Evolutionary conservation across 53 echinoderm and acorn worm genomes (phyloP).

Genomic region (Crossaster papposus): DNA sequence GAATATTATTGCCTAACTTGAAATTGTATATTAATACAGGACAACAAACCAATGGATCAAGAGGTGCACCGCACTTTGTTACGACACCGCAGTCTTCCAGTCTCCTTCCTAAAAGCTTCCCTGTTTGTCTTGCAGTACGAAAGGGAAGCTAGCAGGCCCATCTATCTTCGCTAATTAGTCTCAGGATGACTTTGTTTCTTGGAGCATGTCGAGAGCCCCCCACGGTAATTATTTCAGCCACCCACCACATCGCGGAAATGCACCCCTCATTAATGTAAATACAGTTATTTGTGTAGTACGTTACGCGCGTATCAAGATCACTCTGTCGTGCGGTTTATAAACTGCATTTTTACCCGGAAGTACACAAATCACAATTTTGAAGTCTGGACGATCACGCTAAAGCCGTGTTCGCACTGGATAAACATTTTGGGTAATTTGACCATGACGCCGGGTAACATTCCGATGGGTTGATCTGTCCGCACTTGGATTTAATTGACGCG

Average conservation of each 20-base stretch:
- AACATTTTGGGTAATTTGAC: too few relatives aligned
- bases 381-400: not conserved
- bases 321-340: not conserved
- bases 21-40: not conserved
- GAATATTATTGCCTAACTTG: not conserved
- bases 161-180: constrained; percentile 10
- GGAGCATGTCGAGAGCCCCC: not conserved
- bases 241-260: not conserved
- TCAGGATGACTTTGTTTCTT: not conserved
- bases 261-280: not conserved
- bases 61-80: not conserved
- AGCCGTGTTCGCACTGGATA: too few relatives aligned
- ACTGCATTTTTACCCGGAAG: not conserved
- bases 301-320: not conserved
- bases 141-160: not conserved
- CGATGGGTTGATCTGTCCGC: too few relatives aligned
- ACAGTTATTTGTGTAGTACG: not conserved
- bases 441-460: too few relatives aligned
- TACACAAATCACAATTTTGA: not conserved
- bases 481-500: too few relatives aligned
- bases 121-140: not conserved
- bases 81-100: not conserved
- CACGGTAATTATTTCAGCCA: not conserved
- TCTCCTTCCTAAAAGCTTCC: not conserved
- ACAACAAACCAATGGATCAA: not conserved